Percentiles rank a stretch among this genome's conserved stretches.
phyloP scores from a whole-genome alignment of 2,113 vertebrate genomes.

The Centrocercus urophasianus region DNA sequence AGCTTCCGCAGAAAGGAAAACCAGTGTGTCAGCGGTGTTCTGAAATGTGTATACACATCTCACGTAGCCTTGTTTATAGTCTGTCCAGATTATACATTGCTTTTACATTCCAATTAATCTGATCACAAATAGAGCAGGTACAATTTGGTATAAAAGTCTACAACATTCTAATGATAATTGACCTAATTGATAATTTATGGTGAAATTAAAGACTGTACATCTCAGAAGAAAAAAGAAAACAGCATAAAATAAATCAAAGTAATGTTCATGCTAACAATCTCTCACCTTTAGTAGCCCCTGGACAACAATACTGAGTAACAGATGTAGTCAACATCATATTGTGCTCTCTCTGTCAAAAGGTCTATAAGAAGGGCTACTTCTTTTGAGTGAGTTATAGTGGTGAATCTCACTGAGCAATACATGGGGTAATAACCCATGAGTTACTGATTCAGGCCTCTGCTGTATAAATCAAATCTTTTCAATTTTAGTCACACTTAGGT shows the following conservation, averaged over 20 bases:
- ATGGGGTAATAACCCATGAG: not conserved
- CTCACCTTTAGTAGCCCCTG: not conserved
- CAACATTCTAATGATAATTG: not conserved
- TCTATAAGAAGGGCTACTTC: not conserved
- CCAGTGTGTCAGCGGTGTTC: not conserved
- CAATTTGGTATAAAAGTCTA: not conserved
- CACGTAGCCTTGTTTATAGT: not conserved
- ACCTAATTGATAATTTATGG: not conserved
- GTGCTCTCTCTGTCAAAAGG: not conserved
- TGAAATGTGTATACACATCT: not conserved
- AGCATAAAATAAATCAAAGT: not conserved
- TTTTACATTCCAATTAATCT: not conserved
- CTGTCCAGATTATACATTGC: not conserved
- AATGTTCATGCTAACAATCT: not conserved
- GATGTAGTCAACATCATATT: not conserved
- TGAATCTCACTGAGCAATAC: not conserved
- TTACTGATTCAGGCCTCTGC: not conserved
- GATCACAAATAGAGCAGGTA: not conserved
- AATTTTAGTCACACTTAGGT: not conserved
- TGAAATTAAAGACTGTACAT: not conserved
- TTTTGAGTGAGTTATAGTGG: not conserved
- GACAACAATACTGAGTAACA: not conserved
- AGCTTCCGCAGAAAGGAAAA: not conserved
- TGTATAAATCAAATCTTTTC: not conserved
- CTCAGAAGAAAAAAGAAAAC: slow-evolving; percentile 1